phyloP scores from a whole-genome alignment of 2,888 invertebrate genomes.

The Phaonia tiefii region DNA sequence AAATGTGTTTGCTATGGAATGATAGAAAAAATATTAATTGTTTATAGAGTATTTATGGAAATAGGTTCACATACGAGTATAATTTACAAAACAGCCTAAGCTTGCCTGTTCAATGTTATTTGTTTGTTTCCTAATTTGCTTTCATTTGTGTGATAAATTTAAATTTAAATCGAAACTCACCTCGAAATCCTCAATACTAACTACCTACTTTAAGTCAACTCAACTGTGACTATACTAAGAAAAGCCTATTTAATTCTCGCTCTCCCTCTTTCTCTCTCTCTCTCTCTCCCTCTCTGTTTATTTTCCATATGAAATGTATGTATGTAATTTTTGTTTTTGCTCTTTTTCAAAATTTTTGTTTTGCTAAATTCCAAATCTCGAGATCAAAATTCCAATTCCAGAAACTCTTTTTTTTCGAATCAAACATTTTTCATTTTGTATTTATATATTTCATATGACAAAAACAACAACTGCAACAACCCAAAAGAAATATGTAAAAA shows the following conservation, averaged over 20 bases:
- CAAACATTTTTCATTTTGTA: constrained; percentile 67
- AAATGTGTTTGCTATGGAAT: constrained; percentile 57
- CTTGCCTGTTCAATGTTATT: not conserved
- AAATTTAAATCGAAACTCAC: constrained; percentile 4
- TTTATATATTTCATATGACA: constrained; percentile 63
- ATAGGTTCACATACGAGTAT: not conserved
- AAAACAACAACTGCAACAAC: constrained; percentile 17
- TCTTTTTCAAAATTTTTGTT: not conserved
- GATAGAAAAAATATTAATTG: not conserved
- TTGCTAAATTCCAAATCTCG: not conserved
- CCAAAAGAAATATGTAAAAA: constrained; percentile 50
- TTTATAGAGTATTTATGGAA: constrained; percentile 18
- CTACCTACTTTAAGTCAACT: not conserved
- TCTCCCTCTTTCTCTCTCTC: not conserved
- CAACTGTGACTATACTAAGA: not conserved
- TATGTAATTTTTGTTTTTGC: not conserved
- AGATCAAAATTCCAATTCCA: constrained; percentile 12
- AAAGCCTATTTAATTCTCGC: too few relatives aligned
- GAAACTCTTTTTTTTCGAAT: constrained; percentile 14
- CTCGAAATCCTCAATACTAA: constrained; percentile 12
- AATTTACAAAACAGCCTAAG: too few relatives aligned
- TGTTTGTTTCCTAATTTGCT: constrained; percentile 2
- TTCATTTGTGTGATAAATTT: not conserved
- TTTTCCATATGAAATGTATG: not conserved
- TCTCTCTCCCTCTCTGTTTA: not conserved